These are phyloP conservation scores for Ylistrum balloti DNA, from an alignment of 1,140 invertebrate species.

Conservation along the genomic window DNA sequence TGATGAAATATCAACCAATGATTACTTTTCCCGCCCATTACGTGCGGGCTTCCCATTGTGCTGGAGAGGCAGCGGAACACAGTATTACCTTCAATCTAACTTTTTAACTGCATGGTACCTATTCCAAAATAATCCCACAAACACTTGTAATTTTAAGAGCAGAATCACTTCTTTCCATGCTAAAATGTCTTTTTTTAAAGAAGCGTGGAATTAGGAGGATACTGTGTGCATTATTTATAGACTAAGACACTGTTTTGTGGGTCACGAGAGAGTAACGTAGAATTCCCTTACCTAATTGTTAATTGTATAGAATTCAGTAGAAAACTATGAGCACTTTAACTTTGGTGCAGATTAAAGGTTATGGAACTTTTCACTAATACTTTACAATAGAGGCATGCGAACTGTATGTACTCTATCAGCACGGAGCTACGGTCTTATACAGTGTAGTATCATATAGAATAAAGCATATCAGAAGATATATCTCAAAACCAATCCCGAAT, in stretches of 20 bases:
- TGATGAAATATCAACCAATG: neutral
- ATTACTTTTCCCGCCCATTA: neutral
- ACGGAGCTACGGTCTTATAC: no score
- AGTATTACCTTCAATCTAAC: neutral
- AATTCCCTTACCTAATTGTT: neutral
- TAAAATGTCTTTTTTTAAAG: neutral
- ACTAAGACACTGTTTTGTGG: neutral
- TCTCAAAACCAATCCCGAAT: no score
- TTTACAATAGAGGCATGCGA: neutral
- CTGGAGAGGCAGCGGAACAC: neutral
- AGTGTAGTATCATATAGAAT: no score
- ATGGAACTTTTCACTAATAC: neutral
- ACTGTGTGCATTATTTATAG: neutral
- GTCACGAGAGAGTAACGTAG: neutral
- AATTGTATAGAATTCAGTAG: neutral
- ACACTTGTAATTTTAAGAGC: neutral
- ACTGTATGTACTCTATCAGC: no score
- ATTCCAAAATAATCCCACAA: neutral
- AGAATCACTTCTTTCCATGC: constrained; percentile 34
- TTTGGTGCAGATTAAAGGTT: constrained; percentile 4
- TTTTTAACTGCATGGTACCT: neutral
- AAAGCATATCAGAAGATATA: no score
- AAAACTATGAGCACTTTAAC: neutral
- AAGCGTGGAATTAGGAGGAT: neutral
- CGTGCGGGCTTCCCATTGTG: neutral